phyloP scores from a whole-genome alignment of 2,888 invertebrate genomes.

The Orchestes rusci region DNA sequence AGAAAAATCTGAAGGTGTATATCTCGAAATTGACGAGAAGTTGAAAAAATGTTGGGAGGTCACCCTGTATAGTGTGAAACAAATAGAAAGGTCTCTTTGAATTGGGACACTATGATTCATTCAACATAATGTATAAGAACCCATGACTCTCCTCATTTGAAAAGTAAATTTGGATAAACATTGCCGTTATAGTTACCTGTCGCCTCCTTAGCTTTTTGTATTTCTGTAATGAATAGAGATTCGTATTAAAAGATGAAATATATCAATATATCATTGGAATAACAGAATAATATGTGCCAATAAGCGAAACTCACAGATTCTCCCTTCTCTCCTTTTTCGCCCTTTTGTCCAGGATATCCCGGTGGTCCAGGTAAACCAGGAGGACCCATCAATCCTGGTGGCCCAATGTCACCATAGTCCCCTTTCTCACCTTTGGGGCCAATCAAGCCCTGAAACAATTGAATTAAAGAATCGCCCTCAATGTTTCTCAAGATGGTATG shows the following conservation, averaged over 20 bases:
- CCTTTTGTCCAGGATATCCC: slow-evolving; percentile 83
- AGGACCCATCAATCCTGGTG: slow-evolving; percentile 90
- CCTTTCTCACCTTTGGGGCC: slow-evolving; percentile 87
- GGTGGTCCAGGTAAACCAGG: slow-evolving; percentile 78
- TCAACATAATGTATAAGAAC: too few species aligned
- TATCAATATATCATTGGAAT: not conserved
- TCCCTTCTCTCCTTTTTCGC: slow-evolving; percentile 87
- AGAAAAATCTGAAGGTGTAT: too few species aligned
- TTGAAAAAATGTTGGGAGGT: too few species aligned
- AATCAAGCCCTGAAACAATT: slow-evolving; percentile 58
- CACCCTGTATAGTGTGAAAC: too few species aligned
- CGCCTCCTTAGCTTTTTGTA: slow-evolving; percentile 76
- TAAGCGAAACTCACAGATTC: slow-evolving; percentile 93
- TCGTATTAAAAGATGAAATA: not conserved
- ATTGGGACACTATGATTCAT: too few species aligned
- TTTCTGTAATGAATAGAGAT: slow-evolving; percentile 50
- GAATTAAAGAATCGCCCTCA: too few species aligned
- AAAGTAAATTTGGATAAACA: too few species aligned
- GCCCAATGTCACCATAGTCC: slow-evolving; percentile 86
- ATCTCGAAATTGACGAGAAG: too few species aligned
- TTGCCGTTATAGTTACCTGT: slow-evolving; percentile 65
- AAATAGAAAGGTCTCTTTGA: too few species aligned
- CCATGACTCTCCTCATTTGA: too few species aligned
- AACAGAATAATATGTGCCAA: too few species aligned
- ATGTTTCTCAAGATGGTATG: too few species aligned